Conservation (phyloP, 2,113 vertebrate genomes). For the Esox niger region DNA sequence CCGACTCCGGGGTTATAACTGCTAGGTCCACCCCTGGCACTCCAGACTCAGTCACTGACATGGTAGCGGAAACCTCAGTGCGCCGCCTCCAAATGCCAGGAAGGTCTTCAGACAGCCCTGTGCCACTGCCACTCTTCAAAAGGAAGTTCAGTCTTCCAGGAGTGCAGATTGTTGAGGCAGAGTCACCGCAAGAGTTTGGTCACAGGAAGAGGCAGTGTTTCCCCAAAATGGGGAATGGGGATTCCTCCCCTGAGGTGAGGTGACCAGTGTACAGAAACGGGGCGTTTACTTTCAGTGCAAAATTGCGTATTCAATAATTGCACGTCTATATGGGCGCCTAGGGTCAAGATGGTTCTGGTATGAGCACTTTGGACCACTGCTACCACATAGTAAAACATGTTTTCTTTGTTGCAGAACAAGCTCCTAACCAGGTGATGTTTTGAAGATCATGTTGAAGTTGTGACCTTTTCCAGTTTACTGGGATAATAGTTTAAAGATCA, state of each 20-base stretch:
- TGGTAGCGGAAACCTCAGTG: neutral
- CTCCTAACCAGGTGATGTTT: too few relatives aligned
- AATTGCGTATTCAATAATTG: too few relatives aligned
- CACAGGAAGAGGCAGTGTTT: conserved; percentile 66
- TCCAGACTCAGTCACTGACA: neutral
- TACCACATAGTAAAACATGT: too few relatives aligned
- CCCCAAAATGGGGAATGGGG: conserved; percentile 41
- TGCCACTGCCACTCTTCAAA: conserved; percentile 48
- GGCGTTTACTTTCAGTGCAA: too few relatives aligned
- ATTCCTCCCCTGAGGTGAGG: conserved; percentile 26
- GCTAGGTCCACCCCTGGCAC: conserved; percentile 2
- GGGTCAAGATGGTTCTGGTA: too few relatives aligned
- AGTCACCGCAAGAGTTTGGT: conserved; percentile 30
- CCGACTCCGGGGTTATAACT: conserved; percentile 9
- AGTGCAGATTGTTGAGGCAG: too few relatives aligned
- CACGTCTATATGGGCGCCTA: too few relatives aligned
- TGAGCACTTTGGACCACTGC: neutral
- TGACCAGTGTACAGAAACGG: neutral
- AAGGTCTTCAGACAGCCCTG: conserved; percentile 19
- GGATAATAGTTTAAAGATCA: neutral
- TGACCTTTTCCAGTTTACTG: neutral
- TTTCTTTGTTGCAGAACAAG: neutral
- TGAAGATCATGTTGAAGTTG: neutral
- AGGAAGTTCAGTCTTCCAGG: conserved; percentile 56
- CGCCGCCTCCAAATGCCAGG: neutral